These are phyloP conservation scores for Notothenia coriiceps DNA, from an alignment of 2,113 vertebrate genomes.

Conservation along the genomic window DNA sequence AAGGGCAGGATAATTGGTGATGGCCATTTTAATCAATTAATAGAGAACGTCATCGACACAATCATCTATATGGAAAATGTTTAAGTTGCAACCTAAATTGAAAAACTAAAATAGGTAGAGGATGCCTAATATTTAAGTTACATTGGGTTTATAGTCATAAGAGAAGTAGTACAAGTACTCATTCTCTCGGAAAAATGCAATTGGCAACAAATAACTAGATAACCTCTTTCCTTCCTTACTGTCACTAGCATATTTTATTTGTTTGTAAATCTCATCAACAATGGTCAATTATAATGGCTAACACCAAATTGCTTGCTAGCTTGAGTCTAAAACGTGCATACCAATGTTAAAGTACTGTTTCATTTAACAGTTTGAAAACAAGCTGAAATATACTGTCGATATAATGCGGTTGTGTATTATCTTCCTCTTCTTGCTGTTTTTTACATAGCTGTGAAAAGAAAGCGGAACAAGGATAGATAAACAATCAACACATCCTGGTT, in stretches of 20 bases:
- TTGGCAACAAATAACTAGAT: background rate
- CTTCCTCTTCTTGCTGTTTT: background rate
- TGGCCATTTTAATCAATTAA: no score
- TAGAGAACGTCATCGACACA: no score
- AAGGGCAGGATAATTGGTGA: no score
- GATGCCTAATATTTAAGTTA: no score
- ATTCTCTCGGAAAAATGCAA: background rate
- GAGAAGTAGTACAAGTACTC: background rate
- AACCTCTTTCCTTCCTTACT: background rate
- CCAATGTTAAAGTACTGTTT: background rate
- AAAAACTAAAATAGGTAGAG: no score
- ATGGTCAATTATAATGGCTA: background rate
- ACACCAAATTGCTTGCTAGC: background rate
- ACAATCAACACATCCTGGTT: constrained; percentile 19
- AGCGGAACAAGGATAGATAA: background rate
- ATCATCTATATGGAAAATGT: no score
- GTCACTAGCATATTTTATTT: background rate
- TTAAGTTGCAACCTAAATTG: no score
- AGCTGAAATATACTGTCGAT: background rate
- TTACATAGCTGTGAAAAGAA: background rate
- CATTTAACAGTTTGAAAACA: background rate
- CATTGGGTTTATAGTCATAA: background rate
- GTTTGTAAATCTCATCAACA: background rate
- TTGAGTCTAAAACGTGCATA: background rate
- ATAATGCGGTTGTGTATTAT: background rate